Conservation (phyloP, 2,113 vertebrate genomes). For the Coregonus clupeaformis region DNA sequence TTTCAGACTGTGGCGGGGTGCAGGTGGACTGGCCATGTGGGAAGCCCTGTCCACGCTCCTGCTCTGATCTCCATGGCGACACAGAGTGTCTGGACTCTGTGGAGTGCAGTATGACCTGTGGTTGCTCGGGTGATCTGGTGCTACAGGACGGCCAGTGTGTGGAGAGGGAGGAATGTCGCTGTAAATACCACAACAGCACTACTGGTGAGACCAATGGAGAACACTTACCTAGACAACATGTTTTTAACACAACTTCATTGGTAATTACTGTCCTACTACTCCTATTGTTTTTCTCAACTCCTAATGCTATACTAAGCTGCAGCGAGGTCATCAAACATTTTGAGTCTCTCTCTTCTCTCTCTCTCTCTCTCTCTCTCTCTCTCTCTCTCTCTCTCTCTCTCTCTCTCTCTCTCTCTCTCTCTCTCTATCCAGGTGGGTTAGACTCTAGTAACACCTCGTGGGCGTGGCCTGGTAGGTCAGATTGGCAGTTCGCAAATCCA, state of each 20-base stretch:
- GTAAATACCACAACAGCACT: slow-evolving; percentile 76
- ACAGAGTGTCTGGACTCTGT: slow-evolving; percentile 65
- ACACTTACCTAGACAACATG: too few relatives aligned
- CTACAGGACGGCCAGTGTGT: slow-evolving; percentile 81
- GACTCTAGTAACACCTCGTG: slow-evolving; percentile 64
- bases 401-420: neutral
- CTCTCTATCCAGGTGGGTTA: slow-evolving; percentile 20
- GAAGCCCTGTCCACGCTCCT: slow-evolving; percentile 80
- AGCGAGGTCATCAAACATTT: too few relatives aligned
- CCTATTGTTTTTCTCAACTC: too few relatives aligned
- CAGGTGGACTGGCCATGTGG: slow-evolving; percentile 77
- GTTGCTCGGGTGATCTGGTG: slow-evolving; percentile 75
- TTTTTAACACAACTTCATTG: neutral
- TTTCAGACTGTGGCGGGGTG: slow-evolving; percentile 76
- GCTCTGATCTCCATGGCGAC: slow-evolving; percentile 80
- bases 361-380: too few relatives aligned
- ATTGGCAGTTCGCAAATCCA: slow-evolving; percentile 75
- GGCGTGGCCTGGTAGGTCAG: slow-evolving; percentile 56
- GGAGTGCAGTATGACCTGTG: slow-evolving; percentile 74
- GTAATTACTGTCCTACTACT: too few relatives aligned
- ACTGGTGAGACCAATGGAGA: slow-evolving; percentile 48
- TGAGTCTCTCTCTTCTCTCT: too few relatives aligned
- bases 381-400: too few relatives aligned
- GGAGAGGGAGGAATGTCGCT: slow-evolving; percentile 69
- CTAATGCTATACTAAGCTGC: too few relatives aligned